A percentile compares a stretch with the other conserved stretches of the same genome.
Evolutionary conservation across 2,113 vertebrate genomes (phyloP).

Genomic region (Pteruthius melanotis): DNA sequence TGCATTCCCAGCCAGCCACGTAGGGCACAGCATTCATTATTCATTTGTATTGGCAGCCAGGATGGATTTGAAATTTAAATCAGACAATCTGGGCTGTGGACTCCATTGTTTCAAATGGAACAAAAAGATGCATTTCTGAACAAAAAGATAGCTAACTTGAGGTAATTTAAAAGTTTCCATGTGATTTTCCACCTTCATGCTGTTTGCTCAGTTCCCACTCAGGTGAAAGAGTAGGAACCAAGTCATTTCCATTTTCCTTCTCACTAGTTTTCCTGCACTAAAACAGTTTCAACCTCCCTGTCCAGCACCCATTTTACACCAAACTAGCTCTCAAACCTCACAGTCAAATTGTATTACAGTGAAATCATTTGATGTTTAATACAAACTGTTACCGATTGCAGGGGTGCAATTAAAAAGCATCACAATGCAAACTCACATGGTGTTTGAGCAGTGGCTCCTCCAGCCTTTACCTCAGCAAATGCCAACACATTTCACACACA

Average conservation of each 20-base stretch:
- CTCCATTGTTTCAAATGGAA: not conserved
- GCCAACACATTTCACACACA: not conserved
- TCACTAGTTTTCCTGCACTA: not conserved
- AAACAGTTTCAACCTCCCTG: not conserved
- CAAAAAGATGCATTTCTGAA: not conserved
- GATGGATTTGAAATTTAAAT: constrained; percentile 33
- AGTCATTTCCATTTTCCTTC: not conserved
- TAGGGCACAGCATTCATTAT: not conserved
- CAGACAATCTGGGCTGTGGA: not conserved
- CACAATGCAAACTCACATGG: not conserved
- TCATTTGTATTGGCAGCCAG: not conserved
- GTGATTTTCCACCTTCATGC: not conserved
- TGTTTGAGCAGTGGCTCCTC: not conserved
- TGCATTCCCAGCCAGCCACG: not conserved
- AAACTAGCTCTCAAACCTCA: not conserved
- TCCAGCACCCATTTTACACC: not conserved
- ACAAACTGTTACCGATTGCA: accelerated
- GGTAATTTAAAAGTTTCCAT: not conserved
- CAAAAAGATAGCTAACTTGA: not conserved
- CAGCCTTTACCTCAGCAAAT: not conserved
- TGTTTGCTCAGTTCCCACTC: not conserved
- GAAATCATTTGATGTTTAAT: not conserved
- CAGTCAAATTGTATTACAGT: not conserved
- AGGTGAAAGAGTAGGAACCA: not conserved
- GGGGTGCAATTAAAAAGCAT: not conserved